These are phyloP conservation scores for Sarcophaga carnaria DNA, from an alignment of 2,888 invertebrate genomes.

Conservation along the genomic window DNA sequence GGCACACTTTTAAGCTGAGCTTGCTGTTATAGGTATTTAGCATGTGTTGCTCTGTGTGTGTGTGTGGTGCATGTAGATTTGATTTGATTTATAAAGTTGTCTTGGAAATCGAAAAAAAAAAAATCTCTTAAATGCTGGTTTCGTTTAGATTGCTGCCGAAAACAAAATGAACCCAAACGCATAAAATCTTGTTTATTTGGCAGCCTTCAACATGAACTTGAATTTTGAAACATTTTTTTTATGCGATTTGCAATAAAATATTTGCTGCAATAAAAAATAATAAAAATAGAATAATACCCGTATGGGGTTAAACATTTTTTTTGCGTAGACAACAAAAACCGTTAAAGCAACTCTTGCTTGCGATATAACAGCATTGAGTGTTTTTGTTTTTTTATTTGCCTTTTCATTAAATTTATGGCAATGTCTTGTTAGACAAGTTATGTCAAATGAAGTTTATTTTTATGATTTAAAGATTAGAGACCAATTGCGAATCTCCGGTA, in stretches of 20 bases:
- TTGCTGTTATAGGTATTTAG: too few relatives aligned
- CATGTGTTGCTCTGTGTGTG: slow-evolving; percentile 22
- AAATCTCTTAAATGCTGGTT: slow-evolving; percentile 16
- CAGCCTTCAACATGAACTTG: slow-evolving; percentile 71
- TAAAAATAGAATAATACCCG: background rate
- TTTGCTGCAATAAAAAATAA: background rate
- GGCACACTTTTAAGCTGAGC: slow-evolving; percentile 42
- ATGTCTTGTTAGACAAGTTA: slow-evolving; percentile 42
- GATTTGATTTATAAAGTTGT: slow-evolving; percentile 54
- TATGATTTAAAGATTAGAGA: background rate
- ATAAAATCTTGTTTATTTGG: slow-evolving; percentile 5
- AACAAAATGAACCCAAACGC: slow-evolving; percentile 4
- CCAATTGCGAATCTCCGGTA: background rate
- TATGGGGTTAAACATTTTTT: background rate
- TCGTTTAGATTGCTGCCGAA: slow-evolving; percentile 37
- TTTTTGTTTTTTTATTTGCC: slow-evolving; percentile 17
- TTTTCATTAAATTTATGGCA: slow-evolving; percentile 3
- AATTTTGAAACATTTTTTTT: slow-evolving; percentile 39
- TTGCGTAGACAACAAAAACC: slow-evolving; percentile 26
- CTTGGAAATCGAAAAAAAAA: slow-evolving; percentile 9
- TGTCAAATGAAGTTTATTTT: background rate
- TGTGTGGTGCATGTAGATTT: slow-evolving; percentile 9
- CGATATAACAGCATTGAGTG: background rate
- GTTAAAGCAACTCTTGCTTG: background rate
- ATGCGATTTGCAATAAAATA: slow-evolving; percentile 14